Percentiles rank a stretch among this genome's conserved stretches.
phyloP scores from a whole-genome alignment of 2,797 vertebrate genomes.

The Odontamblyopus rebecca region DNA sequence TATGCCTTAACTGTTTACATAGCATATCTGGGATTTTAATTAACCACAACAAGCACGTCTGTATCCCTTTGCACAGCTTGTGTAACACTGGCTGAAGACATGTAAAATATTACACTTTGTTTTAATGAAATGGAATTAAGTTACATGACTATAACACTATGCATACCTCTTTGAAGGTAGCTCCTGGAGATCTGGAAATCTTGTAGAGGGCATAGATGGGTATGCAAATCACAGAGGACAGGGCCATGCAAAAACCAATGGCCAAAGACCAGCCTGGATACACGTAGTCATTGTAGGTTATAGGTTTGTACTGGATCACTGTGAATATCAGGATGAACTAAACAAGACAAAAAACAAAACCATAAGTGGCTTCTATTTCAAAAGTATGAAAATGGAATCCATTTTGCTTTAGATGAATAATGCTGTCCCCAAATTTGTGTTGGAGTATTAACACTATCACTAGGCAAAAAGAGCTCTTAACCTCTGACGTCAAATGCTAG shows the following conservation, averaged over 20 bases:
- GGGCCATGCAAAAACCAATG: slow-evolving; percentile 92
- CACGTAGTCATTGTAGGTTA: slow-evolving; percentile 92
- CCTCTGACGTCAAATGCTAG: slow-evolving; percentile 34
- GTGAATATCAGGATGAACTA: slow-evolving; percentile 98
- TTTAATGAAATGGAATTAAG: not conserved
- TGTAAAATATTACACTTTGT: not conserved
- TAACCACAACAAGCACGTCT: not conserved
- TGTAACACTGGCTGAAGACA: not conserved
- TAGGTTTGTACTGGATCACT: slow-evolving; percentile 97
- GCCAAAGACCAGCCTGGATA: slow-evolving; percentile 92
- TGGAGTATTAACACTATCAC: slow-evolving; percentile 11
- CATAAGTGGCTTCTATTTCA: not conserved
- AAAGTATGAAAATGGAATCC: too few species aligned
- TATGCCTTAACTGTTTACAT: too few species aligned
- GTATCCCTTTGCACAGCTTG: not conserved
- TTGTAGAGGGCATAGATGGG: slow-evolving; percentile 91
- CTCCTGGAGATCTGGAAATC: slow-evolving; percentile 86
- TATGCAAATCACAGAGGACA: slow-evolving; percentile 97
- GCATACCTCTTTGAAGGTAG: slow-evolving; percentile 90
- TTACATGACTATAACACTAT: not conserved
- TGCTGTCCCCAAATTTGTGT: not conserved
- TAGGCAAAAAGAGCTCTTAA: slow-evolving; percentile 19
- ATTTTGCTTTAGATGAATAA: not conserved
- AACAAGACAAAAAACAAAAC: not conserved
- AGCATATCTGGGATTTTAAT: too few species aligned